Evolutionary conservation across 2,797 vertebrate genomes (phyloP).

Genomic region (Labroides dimidiatus): DNA sequence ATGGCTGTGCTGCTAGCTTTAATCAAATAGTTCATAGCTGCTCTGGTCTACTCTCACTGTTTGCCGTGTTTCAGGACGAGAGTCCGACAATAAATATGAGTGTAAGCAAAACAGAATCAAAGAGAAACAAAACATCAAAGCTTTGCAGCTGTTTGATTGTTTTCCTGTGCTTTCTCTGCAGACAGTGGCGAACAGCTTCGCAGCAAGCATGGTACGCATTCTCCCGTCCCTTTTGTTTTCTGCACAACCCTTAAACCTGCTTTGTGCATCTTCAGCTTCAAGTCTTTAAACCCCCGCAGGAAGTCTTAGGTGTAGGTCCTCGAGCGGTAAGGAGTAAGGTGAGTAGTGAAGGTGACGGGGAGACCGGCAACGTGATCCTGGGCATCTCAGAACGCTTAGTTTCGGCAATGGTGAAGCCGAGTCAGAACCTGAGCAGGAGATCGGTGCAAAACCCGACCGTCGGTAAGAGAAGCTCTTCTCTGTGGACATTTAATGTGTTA

Average conservation of each 20-base stretch:
- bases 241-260: neutral
- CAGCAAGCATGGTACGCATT: slow-evolving; percentile 32
- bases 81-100: too few species aligned
- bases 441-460: slow-evolving; percentile 35
- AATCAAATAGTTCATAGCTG: too few species aligned
- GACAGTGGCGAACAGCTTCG: slow-evolving; percentile 51
- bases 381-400: slow-evolving; percentile 60
- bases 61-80: neutral
- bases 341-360: slow-evolving; percentile 44
- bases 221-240: neutral
- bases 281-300: slow-evolving; percentile 29
- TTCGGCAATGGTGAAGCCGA: slow-evolving; percentile 27
- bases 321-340: neutral
- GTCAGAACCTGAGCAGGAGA: slow-evolving; percentile 30
- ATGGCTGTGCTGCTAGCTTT: too few species aligned
- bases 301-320: slow-evolving; percentile 56
- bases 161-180: slow-evolving; percentile 30
- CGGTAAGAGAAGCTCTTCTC: slow-evolving; percentile 48
- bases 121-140: too few species aligned
- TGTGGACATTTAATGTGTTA: too few species aligned
- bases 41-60: too few species aligned
- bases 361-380: slow-evolving; percentile 58
- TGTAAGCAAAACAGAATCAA: neutral
- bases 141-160: too few species aligned
- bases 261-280: neutral